Evolutionary conservation across 2,888 invertebrate species (phyloP).

Genomic region (Epsilonema sp.): DNA sequence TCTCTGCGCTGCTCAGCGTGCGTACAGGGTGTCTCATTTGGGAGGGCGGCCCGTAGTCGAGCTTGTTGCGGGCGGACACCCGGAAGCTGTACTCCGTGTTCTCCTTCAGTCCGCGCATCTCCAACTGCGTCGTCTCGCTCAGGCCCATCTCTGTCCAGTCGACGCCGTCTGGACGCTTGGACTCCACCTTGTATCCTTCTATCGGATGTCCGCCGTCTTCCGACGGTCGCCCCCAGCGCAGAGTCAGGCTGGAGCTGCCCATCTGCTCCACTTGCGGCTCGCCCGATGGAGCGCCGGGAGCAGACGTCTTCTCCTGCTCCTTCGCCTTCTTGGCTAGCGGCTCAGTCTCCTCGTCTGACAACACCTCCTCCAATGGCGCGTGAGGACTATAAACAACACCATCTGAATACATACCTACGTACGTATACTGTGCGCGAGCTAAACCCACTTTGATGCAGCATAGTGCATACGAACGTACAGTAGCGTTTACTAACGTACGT

Average conservation of each 20-base stretch:
- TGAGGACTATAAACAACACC: not conserved
- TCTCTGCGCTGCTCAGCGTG: constrained; percentile 1
- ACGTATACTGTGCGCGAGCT: no score
- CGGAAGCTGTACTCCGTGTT: constrained; percentile 18
- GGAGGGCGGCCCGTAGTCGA: constrained; percentile 7
- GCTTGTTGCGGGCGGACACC: constrained; percentile 13
- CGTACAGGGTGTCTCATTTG: constrained; percentile 3
- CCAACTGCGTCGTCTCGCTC: constrained; percentile 9
- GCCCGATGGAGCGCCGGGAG: constrained; percentile 4
- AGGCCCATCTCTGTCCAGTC: constrained; percentile 12
- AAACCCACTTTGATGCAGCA: no score
- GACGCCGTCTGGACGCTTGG: constrained; percentile 14
- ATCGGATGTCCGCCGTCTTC: constrained; percentile 4
- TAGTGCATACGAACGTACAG: no score
- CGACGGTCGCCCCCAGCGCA: constrained; percentile 3
- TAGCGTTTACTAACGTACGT: no score
- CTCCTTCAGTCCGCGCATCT: constrained; percentile 12
- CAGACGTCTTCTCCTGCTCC: no score
- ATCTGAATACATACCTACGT: no score
- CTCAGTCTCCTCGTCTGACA: not conserved
- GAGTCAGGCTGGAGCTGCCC: not conserved
- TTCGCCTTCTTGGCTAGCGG: no score
- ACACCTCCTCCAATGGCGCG: not conserved
- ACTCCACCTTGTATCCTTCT: constrained; percentile 12
- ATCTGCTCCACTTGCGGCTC: constrained; percentile 5